Base-by-base conservation (phyloP, 1,140 invertebrate genomes). In the Listronotus oregonensis region DNA sequence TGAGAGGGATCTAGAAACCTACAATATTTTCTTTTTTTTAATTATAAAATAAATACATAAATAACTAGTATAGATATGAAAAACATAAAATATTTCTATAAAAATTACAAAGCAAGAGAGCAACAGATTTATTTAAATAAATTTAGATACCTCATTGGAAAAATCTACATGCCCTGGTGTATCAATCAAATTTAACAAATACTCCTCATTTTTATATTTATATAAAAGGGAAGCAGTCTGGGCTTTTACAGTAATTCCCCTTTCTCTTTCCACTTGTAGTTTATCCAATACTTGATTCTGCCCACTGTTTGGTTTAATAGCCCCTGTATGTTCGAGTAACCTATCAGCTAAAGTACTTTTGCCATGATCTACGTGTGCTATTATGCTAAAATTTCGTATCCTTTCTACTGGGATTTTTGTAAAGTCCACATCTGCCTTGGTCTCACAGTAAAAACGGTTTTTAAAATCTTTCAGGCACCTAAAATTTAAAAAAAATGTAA, bases 91-190 rank as follows among this genome's bases (percentile, higher is more conserved):
- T 27, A 27, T 27, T 27, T 5, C 5, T 27, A 5, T 3, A 27
- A 27, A 27, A 27, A 27, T n/a, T n/a, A n/a, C n/a, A n/a, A n/a
- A n/a, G n/a, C n/a, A n/a, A n/a, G n/a, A n/a, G n/a, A n/a, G n/a
- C n/a, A n/a, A n/a, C n/a, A n/a, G n/a, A n/a, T n/a, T n/a, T n/a
- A n/a, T n/a, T n/a, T 27, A 5, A 3, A 27, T 27, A 27, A 3
- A 27, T 27, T 27, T 27, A 5, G 21, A 71, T 72, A 98, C 97
- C 86, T 99, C 97, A 82, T 94, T 97, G 5, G 92, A 89, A 82
- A 99, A 99, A 80, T 99, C 97, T 10, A 98, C 96, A 85, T 99
- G 97, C 21, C 97, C 97, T 32, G 97, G 97, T 15, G 97, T 99
- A 80, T 99, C 97, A 68, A 99, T 98, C 4, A 99, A 84, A 82